Percentiles rank a stretch among this genome's conserved stretches.
Conservation (phyloP, 1,140 invertebrate genomes). For the Alviniconcha marisindica region DNA sequence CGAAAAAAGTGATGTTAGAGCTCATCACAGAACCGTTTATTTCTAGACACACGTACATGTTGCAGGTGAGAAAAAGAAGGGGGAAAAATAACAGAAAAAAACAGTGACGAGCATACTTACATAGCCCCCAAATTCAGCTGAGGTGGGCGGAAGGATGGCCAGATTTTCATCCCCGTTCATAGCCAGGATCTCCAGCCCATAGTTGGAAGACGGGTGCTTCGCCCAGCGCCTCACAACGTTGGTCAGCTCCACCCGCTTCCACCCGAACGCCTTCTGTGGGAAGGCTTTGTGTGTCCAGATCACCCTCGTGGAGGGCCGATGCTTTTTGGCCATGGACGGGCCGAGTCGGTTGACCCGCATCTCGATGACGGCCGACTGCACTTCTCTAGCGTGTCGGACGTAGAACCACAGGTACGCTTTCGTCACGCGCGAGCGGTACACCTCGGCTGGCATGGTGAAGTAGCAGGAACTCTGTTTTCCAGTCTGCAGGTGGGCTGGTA, state of each 20-base stretch:
- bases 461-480: conserved; percentile 33
- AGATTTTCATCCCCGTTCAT: conserved; percentile 88
- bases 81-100: background rate
- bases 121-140: conserved; percentile 57
- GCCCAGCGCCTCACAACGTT: conserved; percentile 80
- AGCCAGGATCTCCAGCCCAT: conserved; percentile 80
- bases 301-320: background rate
- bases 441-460: conserved; percentile 41
- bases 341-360: conserved; percentile 27
- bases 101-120: conserved; percentile 73
- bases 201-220: conserved; percentile 63
- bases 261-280: conserved; percentile 71
- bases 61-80: too few species aligned
- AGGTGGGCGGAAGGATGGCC: conserved; percentile 72
- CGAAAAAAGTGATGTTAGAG: too few species aligned
- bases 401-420: conserved; percentile 51
- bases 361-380: conserved; percentile 20
- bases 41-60: too few species aligned
- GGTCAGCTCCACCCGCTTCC: conserved; percentile 92
- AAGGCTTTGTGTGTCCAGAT: conserved; percentile 37
- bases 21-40: too few species aligned
- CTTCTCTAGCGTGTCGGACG: conserved; percentile 26
- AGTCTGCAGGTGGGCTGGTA: background rate
- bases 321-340: background rate
- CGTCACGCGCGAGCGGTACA: conserved; percentile 28